These are phyloP conservation scores for Triplophysa rosa DNA, from an alignment of 2,113 vertebrate genomes.

Conservation along the genomic window DNA sequence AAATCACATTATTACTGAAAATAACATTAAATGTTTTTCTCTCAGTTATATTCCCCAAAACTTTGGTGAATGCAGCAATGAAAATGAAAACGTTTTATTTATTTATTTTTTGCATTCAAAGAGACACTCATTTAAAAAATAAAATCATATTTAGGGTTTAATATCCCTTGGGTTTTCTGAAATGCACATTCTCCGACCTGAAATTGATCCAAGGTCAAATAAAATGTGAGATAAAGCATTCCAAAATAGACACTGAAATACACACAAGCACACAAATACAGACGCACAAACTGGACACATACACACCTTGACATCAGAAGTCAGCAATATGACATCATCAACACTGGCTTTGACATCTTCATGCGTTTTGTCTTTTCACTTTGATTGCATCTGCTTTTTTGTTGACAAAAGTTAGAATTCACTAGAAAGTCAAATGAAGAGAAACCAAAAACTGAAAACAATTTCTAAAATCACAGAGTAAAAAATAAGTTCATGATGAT, in stretches of 20 bases:
- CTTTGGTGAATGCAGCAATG: slow-evolving; percentile 60
- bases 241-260: slow-evolving; percentile 63
- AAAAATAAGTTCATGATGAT: slow-evolving; percentile 55
- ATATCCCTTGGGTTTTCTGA: slow-evolving; percentile 41
- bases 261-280: slow-evolving; percentile 64
- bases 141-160: slow-evolving; percentile 45
- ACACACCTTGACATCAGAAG: slow-evolving; percentile 70
- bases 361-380: slow-evolving; percentile 70
- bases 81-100: slow-evolving; percentile 45
- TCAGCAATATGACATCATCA: slow-evolving; percentile 70
- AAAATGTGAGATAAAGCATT: slow-evolving; percentile 64
- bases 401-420: slow-evolving; percentile 64
- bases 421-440: slow-evolving; percentile 66
- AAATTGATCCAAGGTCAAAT: slow-evolving; percentile 43
- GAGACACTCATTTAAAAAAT: slow-evolving; percentile 51
- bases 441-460: slow-evolving; percentile 59
- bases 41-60: slow-evolving; percentile 38
- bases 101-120: slow-evolving; percentile 36
- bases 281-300: slow-evolving; percentile 64
- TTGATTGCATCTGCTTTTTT: slow-evolving; percentile 69
- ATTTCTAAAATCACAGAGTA: slow-evolving; percentile 58
- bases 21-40: slow-evolving; percentile 14
- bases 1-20: background rate
- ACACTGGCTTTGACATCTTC: slow-evolving; percentile 69
- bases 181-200: slow-evolving; percentile 53